Percentiles rank a stretch among this genome's conserved stretches.
These are phyloP conservation scores for Leucoraja ocellata DNA, from an alignment of 2,797 vertebrate genomes.

Conservation along the genomic window DNA sequence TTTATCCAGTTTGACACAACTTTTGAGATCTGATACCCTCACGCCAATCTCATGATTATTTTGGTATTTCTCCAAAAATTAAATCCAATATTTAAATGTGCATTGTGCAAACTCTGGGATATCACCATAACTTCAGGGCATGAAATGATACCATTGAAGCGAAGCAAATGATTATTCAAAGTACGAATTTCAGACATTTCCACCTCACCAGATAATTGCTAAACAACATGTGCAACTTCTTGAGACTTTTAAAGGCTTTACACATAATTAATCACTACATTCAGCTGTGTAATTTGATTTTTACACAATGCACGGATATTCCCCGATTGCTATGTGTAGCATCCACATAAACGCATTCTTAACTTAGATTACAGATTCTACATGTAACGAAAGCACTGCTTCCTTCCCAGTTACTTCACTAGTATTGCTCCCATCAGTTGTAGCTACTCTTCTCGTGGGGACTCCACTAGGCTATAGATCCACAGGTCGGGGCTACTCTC, in stretches of 20 bases:
- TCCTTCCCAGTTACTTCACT: not conserved
- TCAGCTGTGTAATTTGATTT: not conserved
- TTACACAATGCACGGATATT: not conserved
- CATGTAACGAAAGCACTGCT: not conserved
- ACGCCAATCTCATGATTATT: not conserved
- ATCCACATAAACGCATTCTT: not conserved
- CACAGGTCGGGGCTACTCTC: not conserved
- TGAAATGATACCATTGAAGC: not conserved
- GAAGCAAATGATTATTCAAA: not conserved
- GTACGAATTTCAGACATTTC: not conserved
- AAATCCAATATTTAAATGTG: not conserved
- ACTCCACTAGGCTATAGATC: not conserved
- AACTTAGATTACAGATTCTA: not conserved
- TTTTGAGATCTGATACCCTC: not conserved
- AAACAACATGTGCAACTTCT: not conserved
- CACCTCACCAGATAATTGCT: not conserved
- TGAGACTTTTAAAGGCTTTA: not conserved
- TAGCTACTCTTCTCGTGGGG: not conserved
- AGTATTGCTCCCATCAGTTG: not conserved
- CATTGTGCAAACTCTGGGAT: conserved; percentile 3
- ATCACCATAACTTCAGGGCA: not conserved
- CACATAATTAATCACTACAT: not conserved
- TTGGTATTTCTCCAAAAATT: not conserved
- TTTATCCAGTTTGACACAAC: not conserved
- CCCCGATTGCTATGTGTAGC: not conserved